phyloP scores from a whole-genome alignment of 2,888 invertebrate species.

The Andrena bucephala region DNA sequence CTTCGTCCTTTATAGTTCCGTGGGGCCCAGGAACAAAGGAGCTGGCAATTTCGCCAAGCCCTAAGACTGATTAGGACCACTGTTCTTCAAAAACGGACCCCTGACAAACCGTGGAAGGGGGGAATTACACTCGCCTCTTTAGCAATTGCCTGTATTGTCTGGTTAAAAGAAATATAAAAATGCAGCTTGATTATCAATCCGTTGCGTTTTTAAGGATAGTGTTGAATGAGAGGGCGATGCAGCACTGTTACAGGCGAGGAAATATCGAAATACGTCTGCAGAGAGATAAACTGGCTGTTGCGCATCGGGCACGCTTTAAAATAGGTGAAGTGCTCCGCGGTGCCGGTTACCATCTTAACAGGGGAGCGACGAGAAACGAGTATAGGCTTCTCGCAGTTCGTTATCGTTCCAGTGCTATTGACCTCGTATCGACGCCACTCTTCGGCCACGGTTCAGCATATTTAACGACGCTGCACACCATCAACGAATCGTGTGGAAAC shows the following conservation, averaged over 20 bases:
- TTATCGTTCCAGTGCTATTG: slow-evolving; percentile 69
- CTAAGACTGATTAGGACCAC: slow-evolving; percentile 30
- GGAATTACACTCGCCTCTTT: neutral
- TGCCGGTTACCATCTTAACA: slow-evolving; percentile 15
- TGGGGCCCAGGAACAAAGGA: slow-evolving; percentile 61
- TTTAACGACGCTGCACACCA: slow-evolving; percentile 73
- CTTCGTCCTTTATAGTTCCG: slow-evolving; percentile 38
- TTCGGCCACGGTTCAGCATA: slow-evolving; percentile 61
- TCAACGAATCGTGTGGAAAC: slow-evolving; percentile 64
- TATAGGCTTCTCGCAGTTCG: slow-evolving; percentile 57
- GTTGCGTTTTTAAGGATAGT: neutral
- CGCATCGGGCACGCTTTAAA: slow-evolving; percentile 44
- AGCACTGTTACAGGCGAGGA: neutral
- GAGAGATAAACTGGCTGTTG: slow-evolving; percentile 41
- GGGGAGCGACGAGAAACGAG: slow-evolving; percentile 24
- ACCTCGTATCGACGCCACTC: slow-evolving; percentile 70
- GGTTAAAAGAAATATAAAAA: neutral
- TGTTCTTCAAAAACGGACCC: neutral
- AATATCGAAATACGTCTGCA: slow-evolving; percentile 15
- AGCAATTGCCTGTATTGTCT: neutral
- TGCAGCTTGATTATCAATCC: too few relatives aligned
- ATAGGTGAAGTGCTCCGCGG: slow-evolving; percentile 53
- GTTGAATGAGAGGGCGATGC: neutral
- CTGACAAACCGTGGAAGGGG: neutral
- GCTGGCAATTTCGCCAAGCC: slow-evolving; percentile 63